Percentiles rank a stretch among this genome's conserved stretches.
Evolutionary conservation across 2,797 vertebrate species (phyloP).

Genomic region (Karalla daura): DNA sequence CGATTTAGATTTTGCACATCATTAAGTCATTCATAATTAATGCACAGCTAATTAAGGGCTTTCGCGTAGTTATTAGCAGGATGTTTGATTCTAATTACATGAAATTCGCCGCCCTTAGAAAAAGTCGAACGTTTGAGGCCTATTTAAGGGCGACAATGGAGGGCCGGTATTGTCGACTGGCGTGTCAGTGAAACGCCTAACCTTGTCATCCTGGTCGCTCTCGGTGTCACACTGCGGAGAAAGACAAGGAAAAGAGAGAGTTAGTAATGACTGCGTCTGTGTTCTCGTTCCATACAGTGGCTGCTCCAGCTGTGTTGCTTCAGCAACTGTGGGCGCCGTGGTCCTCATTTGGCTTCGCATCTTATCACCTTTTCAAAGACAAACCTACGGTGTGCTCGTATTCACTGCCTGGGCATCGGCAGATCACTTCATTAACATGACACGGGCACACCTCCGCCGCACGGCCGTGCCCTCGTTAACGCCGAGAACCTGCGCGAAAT

Average conservation of each 20-base stretch:
- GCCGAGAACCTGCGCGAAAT: constrained; percentile 30
- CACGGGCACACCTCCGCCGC: constrained; percentile 29
- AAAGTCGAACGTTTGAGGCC: constrained; percentile 70
- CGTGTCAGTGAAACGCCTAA: constrained; percentile 71
- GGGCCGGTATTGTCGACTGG: background rate
- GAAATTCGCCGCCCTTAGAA: constrained; percentile 69
- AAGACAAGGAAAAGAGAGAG: no score
- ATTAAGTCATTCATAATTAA: constrained; percentile 85
- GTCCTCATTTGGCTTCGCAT: constrained; percentile 27
- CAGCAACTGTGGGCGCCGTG: background rate
- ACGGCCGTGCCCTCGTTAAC: constrained; percentile 42
- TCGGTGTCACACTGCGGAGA: constrained; percentile 92
- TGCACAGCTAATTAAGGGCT: constrained; percentile 80
- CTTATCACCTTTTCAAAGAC: constrained; percentile 53
- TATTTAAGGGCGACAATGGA: constrained; percentile 49
- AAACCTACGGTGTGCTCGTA: constrained; percentile 45
- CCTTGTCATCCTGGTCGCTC: constrained; percentile 97
- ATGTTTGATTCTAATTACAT: constrained; percentile 83
- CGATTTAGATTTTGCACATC: constrained; percentile 78
- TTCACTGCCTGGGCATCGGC: constrained; percentile 41
- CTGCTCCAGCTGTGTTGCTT: constrained; percentile 13
- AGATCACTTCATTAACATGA: constrained; percentile 54
- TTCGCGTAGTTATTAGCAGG: constrained; percentile 79
- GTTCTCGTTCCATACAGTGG: background rate
- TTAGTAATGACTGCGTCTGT: constrained; percentile 4